A percentile compares a stretch with the other conserved stretches of the same genome.
Conservation (phyloP, 1,140 invertebrate genomes). For the Homarus americanus region DNA sequence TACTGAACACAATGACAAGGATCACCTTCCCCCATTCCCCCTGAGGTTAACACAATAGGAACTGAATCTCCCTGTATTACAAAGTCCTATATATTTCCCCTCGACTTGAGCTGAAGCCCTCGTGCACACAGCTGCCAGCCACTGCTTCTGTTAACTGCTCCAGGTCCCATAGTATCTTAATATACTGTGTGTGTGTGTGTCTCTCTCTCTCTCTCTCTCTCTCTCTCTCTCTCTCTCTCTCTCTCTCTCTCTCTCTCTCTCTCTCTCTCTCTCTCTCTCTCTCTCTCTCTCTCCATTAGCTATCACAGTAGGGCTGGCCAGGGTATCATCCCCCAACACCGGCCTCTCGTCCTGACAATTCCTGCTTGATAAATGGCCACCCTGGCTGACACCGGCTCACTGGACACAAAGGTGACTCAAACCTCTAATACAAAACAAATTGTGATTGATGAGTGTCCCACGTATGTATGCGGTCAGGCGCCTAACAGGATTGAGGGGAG, state of each 20-base stretch:
- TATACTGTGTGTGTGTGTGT: neutral
- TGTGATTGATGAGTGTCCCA: slow-evolving; percentile 1
- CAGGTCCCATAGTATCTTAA: neutral
- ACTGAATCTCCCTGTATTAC: neutral
- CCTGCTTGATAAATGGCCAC: neutral
- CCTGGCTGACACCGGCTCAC: neutral
- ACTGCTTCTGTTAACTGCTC: neutral
- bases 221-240: no score
- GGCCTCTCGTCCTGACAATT: neutral
- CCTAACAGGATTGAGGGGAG: neutral
- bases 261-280: neutral
- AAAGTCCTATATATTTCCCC: neutral
- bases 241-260: no score
- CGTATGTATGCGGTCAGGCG: slow-evolving; percentile 1
- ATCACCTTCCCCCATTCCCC: neutral
- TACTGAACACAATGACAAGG: neutral
- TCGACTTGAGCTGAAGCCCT: neutral
- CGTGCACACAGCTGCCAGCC: neutral
- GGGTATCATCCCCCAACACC: neutral
- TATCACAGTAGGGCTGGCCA: no score
- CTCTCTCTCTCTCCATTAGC: neutral
- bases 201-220: neutral
- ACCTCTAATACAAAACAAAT: slow-evolving; percentile 8
- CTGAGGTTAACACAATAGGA: no score
- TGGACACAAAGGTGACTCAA: slow-evolving; percentile 1